These are phyloP conservation scores for Suncus etruscus DNA, from an alignment of 2,113 vertebrate species.

Conservation along the genomic window DNA sequence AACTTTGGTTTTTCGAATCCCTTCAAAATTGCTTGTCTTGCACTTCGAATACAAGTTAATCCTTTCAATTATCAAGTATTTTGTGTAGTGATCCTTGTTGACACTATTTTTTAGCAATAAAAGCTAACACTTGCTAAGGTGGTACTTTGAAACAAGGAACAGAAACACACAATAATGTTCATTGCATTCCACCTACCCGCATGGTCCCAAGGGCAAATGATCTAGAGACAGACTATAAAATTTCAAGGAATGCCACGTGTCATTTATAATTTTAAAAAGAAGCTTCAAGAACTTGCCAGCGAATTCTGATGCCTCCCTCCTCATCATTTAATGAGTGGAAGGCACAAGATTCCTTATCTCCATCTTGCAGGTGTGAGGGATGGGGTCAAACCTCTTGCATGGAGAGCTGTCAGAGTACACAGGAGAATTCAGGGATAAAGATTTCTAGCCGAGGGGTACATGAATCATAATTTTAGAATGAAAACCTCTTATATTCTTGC, in stretches of 20 bases:
- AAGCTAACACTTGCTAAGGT: not conserved
- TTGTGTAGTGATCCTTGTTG: not conserved
- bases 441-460: not conserved
- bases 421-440: not conserved
- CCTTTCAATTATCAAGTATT: not conserved
- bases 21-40: not conserved
- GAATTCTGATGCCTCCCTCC: not conserved
- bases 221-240: not conserved
- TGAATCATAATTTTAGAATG: not conserved
- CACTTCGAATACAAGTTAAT: not conserved
- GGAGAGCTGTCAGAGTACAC: not conserved
- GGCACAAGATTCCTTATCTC: not conserved
- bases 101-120: conserved; percentile 25
- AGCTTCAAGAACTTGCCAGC: not conserved
- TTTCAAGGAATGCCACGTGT: not conserved
- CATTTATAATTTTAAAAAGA: not conserved
- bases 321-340: not conserved
- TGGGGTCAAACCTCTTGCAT: not conserved
- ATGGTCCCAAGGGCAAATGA: not conserved
- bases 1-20: not conserved
- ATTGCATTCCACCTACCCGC: not conserved
- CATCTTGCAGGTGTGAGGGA: not conserved
- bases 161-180: not conserved
- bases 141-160: not conserved
- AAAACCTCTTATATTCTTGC: not conserved